phyloP scores from a whole-genome alignment of 2,113 vertebrate species.

The Thermophis baileyi region DNA sequence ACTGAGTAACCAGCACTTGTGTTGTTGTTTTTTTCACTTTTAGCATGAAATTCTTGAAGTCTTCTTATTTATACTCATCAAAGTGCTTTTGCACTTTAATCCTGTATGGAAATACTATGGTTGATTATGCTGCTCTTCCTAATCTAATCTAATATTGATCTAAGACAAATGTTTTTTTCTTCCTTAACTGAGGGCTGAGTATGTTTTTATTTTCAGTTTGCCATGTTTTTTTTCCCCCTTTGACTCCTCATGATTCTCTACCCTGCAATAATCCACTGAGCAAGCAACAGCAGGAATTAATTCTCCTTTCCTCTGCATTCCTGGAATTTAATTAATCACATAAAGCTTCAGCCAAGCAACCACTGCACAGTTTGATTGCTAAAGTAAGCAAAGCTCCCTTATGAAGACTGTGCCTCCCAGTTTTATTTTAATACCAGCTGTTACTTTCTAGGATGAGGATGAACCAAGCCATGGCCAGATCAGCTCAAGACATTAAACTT shows the following conservation, averaged over 20 bases:
- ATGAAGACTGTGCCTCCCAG: background rate
- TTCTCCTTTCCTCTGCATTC: background rate
- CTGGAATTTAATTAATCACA: background rate
- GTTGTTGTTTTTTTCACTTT: background rate
- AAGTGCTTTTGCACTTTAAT: conserved; percentile 38
- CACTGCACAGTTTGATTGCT: background rate
- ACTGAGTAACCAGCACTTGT: background rate
- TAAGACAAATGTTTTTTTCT: conserved; percentile 35
- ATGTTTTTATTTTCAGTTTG: background rate
- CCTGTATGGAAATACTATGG: conserved; percentile 47
- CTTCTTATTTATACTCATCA: background rate
- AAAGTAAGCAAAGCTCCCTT: background rate
- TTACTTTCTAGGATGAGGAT: background rate
- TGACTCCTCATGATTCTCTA: background rate
- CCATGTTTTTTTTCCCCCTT: background rate
- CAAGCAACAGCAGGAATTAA: background rate
- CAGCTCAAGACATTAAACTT: background rate
- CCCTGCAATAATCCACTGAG: background rate
- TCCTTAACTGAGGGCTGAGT: conserved; percentile 39
- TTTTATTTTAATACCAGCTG: background rate
- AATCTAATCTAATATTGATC: conserved; percentile 13
- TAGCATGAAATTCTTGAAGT: background rate
- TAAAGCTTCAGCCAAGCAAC: background rate
- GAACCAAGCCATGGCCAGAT: background rate
- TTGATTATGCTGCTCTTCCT: conserved; percentile 55